A percentile compares a stretch with the other conserved stretches of the same genome.
phyloP scores from a whole-genome alignment of 2,113 vertebrate genomes.

The Tachysurus vachellii region DNA sequence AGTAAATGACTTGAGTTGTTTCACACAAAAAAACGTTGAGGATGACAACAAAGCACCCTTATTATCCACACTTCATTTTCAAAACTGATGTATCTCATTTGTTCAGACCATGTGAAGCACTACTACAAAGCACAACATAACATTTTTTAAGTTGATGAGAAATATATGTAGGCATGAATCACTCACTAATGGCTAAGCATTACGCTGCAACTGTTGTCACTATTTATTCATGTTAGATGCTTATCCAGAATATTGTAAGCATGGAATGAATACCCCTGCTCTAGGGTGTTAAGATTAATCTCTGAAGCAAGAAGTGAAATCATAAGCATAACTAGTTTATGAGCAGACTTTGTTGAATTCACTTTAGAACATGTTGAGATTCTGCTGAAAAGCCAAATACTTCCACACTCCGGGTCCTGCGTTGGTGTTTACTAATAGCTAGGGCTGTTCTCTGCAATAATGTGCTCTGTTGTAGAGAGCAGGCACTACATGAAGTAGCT shows the following conservation, averaged over 20 bases:
- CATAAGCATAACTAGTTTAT: not conserved
- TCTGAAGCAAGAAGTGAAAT: not conserved
- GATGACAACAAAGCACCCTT: not conserved
- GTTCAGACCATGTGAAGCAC: not conserved
- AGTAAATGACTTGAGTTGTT: not conserved
- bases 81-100: not conserved
- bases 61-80: not conserved
- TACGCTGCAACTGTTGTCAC: not conserved
- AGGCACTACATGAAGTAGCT: conserved; percentile 49
- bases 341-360: not conserved
- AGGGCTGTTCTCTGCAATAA: not conserved
- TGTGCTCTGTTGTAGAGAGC: conserved; percentile 12
- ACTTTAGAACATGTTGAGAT: not conserved
- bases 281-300: not conserved
- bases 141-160: not conserved
- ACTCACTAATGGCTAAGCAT: not conserved
- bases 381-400: not conserved
- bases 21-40: not conserved
- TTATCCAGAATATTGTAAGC: not conserved
- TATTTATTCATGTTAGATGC: not conserved
- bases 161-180: not conserved
- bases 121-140: not conserved
- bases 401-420: not conserved
- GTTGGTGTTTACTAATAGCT: conserved; percentile 27
- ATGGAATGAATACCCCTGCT: not conserved